A percentile compares a stretch with the other conserved stretches of the same genome.
phyloP scores from a whole-genome alignment of 2,797 vertebrate species.

The Acrossocheilus fasciatus region DNA sequence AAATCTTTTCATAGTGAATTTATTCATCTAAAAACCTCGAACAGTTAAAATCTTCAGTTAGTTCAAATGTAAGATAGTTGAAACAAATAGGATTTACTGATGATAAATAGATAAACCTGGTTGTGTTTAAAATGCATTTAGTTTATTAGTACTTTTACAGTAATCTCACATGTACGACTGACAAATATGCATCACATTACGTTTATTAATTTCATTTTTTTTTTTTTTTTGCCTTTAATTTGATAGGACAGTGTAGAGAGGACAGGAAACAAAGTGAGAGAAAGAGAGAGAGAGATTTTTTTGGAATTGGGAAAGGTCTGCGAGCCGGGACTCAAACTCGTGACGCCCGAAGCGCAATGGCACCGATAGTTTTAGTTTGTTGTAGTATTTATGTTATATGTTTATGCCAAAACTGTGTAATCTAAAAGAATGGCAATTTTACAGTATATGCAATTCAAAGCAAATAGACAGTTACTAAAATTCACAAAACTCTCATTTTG shows the following conservation, averaged over 20 bases:
- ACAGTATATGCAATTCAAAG: neutral
- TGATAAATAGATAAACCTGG: neutral
- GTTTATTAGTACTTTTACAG: no score
- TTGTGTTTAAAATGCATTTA: neutral
- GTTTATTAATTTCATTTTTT: neutral
- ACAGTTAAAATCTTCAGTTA: neutral
- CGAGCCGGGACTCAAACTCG: no score
- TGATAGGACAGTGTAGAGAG: no score
- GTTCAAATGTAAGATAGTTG: neutral
- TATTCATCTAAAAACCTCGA: neutral
- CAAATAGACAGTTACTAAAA: neutral
- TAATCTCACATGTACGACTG: neutral
- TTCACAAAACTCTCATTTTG: neutral
- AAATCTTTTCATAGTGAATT: no score
- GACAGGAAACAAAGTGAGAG: no score
- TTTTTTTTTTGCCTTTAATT: no score
- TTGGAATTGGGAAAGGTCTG: no score
- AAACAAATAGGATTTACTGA: neutral
- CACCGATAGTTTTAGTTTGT: no score
- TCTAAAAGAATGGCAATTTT: neutral
- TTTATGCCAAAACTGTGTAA: neutral
- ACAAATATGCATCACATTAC: neutral
- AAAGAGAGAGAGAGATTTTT: no score
- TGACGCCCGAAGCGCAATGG: no score
- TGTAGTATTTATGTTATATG: neutral